Evolutionary conservation across 2,797 vertebrate species (phyloP).

Genomic region (Monodelphis domestica): DNA sequence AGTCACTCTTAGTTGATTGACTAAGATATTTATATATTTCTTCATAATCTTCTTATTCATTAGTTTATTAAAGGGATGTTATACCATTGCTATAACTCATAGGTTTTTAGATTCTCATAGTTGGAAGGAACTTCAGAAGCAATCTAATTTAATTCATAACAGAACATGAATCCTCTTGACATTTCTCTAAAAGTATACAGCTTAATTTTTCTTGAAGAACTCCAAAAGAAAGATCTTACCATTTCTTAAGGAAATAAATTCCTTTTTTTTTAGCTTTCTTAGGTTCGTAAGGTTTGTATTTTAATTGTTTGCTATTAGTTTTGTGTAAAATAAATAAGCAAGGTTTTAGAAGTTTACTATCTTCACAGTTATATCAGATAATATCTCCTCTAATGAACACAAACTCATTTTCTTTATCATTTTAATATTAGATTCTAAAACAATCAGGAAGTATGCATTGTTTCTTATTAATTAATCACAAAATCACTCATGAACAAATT

Average conservation of each 20-base stretch:
- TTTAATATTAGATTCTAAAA: not conserved
- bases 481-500: too few relatives aligned
- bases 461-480: too few relatives aligned
- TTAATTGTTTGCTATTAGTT: not conserved
- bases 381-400: too few relatives aligned
- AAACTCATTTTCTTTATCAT: not conserved
- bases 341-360: not conserved
- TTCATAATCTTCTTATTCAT: not conserved
- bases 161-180: not conserved
- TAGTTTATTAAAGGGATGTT: not conserved
- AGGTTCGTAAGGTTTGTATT: not conserved
- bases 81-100: not conserved
- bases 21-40: not conserved
- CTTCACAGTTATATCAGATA: too few relatives aligned
- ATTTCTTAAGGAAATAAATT: not conserved
- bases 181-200: not conserved
- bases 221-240: not conserved
- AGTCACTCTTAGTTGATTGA: too few relatives aligned
- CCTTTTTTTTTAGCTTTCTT: not conserved
- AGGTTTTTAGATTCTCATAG: not conserved
- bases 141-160: not conserved
- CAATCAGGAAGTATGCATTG: not conserved
- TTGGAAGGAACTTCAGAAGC: not conserved
- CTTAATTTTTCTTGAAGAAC: not conserved
- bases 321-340: not conserved